phyloP scores from a whole-genome alignment of 2,888 invertebrate genomes.

The Dendrolimus pini region DNA sequence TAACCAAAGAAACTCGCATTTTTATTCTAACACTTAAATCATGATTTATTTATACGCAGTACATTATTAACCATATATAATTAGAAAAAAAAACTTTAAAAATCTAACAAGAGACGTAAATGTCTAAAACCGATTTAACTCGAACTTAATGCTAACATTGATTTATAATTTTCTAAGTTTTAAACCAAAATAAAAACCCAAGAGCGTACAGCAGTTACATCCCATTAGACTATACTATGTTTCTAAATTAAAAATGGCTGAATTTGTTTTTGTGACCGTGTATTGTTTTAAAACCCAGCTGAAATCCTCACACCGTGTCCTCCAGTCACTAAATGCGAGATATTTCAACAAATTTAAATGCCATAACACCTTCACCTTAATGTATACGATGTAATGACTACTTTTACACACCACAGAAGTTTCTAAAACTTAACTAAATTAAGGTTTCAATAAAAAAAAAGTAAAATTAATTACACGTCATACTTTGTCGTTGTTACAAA shows the following conservation, averaged over 20 bases:
- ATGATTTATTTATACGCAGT: conserved; percentile 65
- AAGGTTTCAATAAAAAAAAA: too few species aligned
- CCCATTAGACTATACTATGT: background rate
- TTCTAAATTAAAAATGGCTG: conserved; percentile 7
- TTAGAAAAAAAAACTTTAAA: conserved; percentile 50
- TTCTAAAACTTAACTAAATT: too few species aligned
- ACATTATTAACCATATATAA: conserved; percentile 64
- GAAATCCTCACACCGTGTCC: conserved; percentile 59
- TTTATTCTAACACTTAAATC: conserved; percentile 59
- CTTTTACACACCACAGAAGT: too few species aligned
- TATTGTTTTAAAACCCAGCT: conserved; percentile 3
- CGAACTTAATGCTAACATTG: conserved; percentile 5
- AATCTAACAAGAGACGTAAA: conserved; percentile 37
- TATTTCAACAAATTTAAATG: conserved; percentile 34
- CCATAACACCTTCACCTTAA: background rate
- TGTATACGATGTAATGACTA: too few species aligned
- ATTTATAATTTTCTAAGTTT: background rate
- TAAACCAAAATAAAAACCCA: background rate
- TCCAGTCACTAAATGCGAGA: conserved; percentile 49
- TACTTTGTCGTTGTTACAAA: too few species aligned
- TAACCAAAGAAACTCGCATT: conserved; percentile 67
- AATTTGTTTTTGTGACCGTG: conserved; percentile 15
- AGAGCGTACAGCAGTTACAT: background rate
- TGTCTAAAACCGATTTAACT: conserved; percentile 27
- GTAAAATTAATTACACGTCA: too few species aligned